These are phyloP conservation scores for Zoanthus sansibaricus DNA, from an alignment of 92 coral and sea anemone genomes.

Conservation along the genomic window DNA sequence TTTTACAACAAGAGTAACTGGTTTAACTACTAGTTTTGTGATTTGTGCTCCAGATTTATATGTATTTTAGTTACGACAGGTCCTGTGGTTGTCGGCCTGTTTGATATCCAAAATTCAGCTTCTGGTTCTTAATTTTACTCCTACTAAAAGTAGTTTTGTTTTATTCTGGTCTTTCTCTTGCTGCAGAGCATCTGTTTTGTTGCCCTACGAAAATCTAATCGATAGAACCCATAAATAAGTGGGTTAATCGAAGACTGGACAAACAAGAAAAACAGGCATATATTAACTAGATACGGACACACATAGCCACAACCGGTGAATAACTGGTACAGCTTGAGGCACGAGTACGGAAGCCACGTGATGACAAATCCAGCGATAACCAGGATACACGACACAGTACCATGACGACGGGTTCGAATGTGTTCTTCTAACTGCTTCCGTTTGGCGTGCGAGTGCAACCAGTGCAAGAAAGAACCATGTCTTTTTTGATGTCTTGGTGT, in stretches of 20 bases:
- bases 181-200: constrained; percentile 7
- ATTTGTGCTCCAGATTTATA: too few relatives aligned
- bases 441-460: constrained; percentile 3
- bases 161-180: neutral
- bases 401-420: constrained; percentile 6
- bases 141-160: neutral
- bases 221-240: constrained; percentile 20
- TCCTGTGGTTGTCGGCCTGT: too few relatives aligned
- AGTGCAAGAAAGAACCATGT: neutral
- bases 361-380: constrained; percentile 9
- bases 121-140: too few relatives aligned
- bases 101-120: too few relatives aligned
- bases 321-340: constrained; percentile 2
- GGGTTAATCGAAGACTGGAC: constrained; percentile 38
- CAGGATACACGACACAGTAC: constrained; percentile 13
- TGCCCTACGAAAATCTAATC: constrained; percentile 32
- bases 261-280: constrained; percentile 13
- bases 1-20: too few relatives aligned
- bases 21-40: too few relatives aligned
- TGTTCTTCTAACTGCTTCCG: constrained; percentile 14
- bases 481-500: neutral
- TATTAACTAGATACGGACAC: constrained; percentile 15
- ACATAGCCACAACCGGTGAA: neutral
- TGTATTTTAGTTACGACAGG: too few relatives aligned
- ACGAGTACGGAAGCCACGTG: constrained; percentile 19